Evolutionary conservation across 2,797 vertebrate species (phyloP).

Genomic region (Chromobotia macracanthus): DNA sequence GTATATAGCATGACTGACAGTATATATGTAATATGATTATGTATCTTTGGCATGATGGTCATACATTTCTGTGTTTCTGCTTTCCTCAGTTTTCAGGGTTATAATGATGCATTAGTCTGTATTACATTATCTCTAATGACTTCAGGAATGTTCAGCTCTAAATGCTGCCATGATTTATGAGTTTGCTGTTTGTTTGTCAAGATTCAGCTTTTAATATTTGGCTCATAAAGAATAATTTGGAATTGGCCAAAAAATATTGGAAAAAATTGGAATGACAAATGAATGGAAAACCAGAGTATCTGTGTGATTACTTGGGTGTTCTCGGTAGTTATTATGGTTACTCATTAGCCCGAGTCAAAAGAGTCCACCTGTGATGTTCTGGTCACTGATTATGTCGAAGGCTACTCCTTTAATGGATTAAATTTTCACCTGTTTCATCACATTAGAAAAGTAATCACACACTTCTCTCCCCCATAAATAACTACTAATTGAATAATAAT

Average conservation of each 20-base stretch:
- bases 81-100: neutral
- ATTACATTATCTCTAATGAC: constrained; percentile 11
- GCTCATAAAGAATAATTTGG: neutral
- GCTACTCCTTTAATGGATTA: too few relatives aligned
- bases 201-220: neutral
- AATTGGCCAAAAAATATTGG: too few relatives aligned
- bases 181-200: constrained; percentile 3
- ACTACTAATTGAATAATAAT: too few relatives aligned
- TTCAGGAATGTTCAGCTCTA: neutral
- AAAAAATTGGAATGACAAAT: neutral
- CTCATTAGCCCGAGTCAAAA: too few relatives aligned
- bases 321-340: neutral
- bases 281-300: too few relatives aligned
- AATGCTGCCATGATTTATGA: constrained; percentile 5
- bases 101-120: constrained; percentile 2
- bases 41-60: neutral
- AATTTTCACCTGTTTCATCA: too few relatives aligned
- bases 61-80: too few relatives aligned
- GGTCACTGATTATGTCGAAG: too few relatives aligned
- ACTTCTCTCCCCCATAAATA: too few relatives aligned
- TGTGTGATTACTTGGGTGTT: too few relatives aligned
- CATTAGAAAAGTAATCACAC: too few relatives aligned
- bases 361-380: too few relatives aligned
- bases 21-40: neutral
- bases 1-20: constrained; percentile 23